These are phyloP conservation scores for Drosophila anomelani DNA, from an alignment of 2,888 invertebrate species.

Conservation along the genomic window DNA sequence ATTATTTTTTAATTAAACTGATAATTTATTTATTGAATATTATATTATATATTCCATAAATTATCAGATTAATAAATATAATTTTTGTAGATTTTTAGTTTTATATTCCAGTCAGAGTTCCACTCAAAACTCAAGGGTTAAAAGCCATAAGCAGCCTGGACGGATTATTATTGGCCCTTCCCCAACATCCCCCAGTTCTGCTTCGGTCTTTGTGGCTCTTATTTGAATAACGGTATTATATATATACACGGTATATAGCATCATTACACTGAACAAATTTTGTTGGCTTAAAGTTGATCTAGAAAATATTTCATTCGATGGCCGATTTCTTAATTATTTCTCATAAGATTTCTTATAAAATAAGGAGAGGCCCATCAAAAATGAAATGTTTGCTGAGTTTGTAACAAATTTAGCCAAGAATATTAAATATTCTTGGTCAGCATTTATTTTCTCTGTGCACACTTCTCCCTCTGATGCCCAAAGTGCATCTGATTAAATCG, in stretches of 20 bases:
- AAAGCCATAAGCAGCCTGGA: neutral
- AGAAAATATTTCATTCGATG: neutral
- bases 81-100: neutral
- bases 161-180: slow-evolving; percentile 11
- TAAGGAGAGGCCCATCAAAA: no score
- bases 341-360: no score
- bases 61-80: neutral
- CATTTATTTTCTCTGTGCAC: neutral
- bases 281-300: no score
- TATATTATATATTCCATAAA: no score
- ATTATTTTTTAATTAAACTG: neutral
- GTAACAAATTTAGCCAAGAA: neutral
- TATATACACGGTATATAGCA: neutral
- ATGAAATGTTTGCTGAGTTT: no score
- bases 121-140: neutral
- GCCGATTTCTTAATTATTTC: no score
- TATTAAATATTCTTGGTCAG: neutral
- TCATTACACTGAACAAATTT: neutral
- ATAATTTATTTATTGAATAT: neutral
- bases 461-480: neutral
- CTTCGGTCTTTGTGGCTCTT: slow-evolving; percentile 1
- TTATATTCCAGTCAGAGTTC: neutral
- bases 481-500: slow-evolving; percentile 24
- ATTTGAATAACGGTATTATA: slow-evolving; percentile 58
- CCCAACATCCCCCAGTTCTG: neutral